Conservation (phyloP, 2,797 vertebrate species). For the Alcedo atthis region DNA sequence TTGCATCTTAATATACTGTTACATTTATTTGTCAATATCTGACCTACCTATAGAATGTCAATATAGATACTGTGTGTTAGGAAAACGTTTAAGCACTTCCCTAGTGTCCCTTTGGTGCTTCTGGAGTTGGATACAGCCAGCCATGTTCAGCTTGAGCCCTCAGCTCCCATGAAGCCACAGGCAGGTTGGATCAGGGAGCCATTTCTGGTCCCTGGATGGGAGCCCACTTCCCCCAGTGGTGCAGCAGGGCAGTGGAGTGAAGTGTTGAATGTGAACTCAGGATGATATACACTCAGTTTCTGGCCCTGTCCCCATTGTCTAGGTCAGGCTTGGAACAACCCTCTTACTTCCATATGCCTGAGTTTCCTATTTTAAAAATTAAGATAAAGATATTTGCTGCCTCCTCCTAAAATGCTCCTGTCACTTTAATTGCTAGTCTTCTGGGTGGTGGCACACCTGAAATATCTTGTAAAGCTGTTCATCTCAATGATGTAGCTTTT, state of each 20-base stretch:
- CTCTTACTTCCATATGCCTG: background rate
- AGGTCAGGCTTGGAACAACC: background rate
- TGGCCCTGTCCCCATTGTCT: background rate
- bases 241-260: background rate
- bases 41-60: background rate
- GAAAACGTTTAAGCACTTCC: background rate
- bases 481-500: background rate
- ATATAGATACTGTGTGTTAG: background rate
- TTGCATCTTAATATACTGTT: background rate
- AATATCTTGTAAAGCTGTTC: background rate
- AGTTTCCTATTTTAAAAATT: background rate
- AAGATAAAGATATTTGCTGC: background rate
- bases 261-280: background rate
- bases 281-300: background rate
- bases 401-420: background rate
- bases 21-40: background rate
- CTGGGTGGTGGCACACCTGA: background rate
- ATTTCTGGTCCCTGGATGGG: background rate
- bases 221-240: background rate
- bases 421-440: background rate
- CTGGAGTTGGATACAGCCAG: background rate
- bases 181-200: background rate
- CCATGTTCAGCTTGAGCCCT: background rate
- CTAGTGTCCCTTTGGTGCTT: background rate
- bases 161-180: fast-evolving